These are phyloP conservation scores for Marronus borbonicus DNA, from an alignment of 2,888 invertebrate species.

Conservation along the genomic window DNA sequence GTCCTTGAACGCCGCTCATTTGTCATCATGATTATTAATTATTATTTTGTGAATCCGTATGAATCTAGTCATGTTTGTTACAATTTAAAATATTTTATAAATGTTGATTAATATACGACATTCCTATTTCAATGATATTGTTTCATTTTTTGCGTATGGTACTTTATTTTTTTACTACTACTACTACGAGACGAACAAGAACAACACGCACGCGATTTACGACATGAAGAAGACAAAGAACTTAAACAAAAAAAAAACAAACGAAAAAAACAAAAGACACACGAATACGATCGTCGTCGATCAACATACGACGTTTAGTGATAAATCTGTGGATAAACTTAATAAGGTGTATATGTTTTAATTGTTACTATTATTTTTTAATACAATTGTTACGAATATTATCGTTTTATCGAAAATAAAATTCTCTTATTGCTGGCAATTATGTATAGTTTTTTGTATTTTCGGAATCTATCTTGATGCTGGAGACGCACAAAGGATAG, in stretches of 20 bases:
- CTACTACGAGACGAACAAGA: neutral
- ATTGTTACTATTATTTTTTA: too few relatives aligned
- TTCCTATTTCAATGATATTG: conserved; percentile 69
- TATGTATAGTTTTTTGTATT: conserved; percentile 7
- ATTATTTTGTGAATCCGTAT: conserved; percentile 71
- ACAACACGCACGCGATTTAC: neutral
- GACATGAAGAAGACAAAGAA: neutral
- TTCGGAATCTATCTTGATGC: neutral
- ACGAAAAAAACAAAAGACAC: neutral
- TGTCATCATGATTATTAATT: conserved; percentile 62
- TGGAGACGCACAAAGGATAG: too few relatives aligned
- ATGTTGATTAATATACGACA: conserved; percentile 74
- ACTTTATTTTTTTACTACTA: neutral
- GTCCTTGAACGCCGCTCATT: conserved; percentile 63
- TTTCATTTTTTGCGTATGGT: conserved; percentile 45
- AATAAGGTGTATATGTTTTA: too few relatives aligned
- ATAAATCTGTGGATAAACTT: too few relatives aligned
- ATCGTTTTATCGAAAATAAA: conserved; percentile 6
- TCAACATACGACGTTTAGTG: too few relatives aligned
- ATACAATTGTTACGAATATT: too few relatives aligned
- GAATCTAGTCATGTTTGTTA: conserved; percentile 74
- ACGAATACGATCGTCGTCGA: too few relatives aligned
- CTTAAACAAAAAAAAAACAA: neutral
- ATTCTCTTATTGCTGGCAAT: neutral
- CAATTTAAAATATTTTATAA: conserved; percentile 74